A percentile compares a stretch with the other conserved stretches of the same genome.
phyloP scores from a whole-genome alignment of 2,797 vertebrate species.

The Phataginus tetradactyla region DNA sequence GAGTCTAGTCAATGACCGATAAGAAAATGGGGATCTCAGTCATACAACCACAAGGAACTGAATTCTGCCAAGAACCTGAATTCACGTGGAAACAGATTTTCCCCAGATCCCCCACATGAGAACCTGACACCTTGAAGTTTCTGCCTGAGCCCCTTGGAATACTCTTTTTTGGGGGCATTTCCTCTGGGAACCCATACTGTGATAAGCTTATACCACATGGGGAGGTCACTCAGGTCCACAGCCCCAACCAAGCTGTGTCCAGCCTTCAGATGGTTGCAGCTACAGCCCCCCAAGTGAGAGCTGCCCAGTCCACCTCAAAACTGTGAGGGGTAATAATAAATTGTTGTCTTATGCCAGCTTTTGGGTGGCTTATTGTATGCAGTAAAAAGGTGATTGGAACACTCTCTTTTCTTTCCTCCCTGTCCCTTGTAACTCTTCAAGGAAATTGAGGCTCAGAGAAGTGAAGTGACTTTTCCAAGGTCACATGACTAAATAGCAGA shows the following conservation, averaged over 20 bases:
- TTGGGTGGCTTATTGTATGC: background rate
- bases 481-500: background rate
- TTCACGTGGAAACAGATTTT: background rate
- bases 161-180: background rate
- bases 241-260: background rate
- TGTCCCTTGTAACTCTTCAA: background rate
- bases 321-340: background rate
- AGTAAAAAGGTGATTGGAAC: background rate
- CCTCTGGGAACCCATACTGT: background rate
- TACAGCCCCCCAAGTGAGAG: background rate
- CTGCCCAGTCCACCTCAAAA: too few species aligned
- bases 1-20: background rate
- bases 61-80: background rate
- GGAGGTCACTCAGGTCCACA: background rate
- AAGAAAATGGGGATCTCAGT: background rate
- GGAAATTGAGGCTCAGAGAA: background rate
- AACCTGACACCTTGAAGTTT: background rate
- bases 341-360: background rate
- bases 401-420: background rate
- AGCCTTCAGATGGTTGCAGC: background rate
- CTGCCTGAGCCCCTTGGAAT: background rate
- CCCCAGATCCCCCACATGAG: background rate
- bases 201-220: background rate
- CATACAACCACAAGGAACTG: background rate
- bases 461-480: background rate